These are phyloP conservation scores for Augochlorella aurata DNA, from an alignment of 2,888 invertebrate genomes.

Conservation along the genomic window DNA sequence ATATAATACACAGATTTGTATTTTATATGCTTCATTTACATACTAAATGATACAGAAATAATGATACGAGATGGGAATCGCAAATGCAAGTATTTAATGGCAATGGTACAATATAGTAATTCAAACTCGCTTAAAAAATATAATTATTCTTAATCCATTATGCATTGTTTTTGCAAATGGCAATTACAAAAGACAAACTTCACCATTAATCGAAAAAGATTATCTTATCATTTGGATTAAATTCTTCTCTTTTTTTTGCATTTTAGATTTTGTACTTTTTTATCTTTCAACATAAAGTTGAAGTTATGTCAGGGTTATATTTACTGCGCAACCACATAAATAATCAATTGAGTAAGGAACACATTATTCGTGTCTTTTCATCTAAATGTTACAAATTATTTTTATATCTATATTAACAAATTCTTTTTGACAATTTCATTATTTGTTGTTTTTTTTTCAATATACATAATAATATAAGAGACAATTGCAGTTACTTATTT, in stretches of 20 bases:
- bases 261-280: constrained; percentile 61
- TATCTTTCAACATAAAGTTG: constrained; percentile 50
- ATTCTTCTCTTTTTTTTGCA: constrained; percentile 51
- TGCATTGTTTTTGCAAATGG: constrained; percentile 18
- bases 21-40: constrained; percentile 72
- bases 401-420: constrained; percentile 31
- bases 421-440: constrained; percentile 32
- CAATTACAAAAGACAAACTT: constrained; percentile 36
- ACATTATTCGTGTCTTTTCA: constrained; percentile 38
- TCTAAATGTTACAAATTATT: constrained; percentile 36
- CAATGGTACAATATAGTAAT: constrained; percentile 63
- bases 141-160: constrained; percentile 36
- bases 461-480: constrained; percentile 45
- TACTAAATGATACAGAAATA: constrained; percentile 77
- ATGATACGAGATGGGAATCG: constrained; percentile 69
- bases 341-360: constrained; percentile 24
- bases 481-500: constrained; percentile 52
- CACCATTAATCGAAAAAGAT: constrained; percentile 20
- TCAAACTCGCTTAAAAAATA: constrained; percentile 59
- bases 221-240: constrained; percentile 47
- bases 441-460: constrained; percentile 32
- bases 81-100: constrained; percentile 74
- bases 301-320: constrained; percentile 43
- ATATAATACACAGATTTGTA: constrained; percentile 64
- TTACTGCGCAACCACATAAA: constrained; percentile 27